phyloP scores from a whole-genome alignment of 1,140 invertebrate species.

The Brachionus plicatilis region DNA sequence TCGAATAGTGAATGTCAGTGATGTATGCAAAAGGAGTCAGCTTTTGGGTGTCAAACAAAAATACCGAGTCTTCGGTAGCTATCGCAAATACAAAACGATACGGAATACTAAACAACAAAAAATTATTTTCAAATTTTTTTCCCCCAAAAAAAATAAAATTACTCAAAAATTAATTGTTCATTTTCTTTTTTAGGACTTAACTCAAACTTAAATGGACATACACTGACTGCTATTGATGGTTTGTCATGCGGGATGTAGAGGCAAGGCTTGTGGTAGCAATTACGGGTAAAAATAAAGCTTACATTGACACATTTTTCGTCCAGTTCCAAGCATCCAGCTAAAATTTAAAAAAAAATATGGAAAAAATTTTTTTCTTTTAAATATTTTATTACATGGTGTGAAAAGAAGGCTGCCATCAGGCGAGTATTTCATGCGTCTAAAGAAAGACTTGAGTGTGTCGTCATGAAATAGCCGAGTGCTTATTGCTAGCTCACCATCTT shows the following conservation, averaged over 20 bases:
- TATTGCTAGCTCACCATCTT: not conserved
- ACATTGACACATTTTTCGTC: not conserved
- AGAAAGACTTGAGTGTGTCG: conserved; percentile 88
- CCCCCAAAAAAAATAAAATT: not conserved
- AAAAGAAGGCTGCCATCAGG: conserved; percentile 81
- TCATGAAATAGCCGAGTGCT: conserved; percentile 72
- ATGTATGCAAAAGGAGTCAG: conserved; percentile 18
- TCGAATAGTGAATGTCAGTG: not conserved
- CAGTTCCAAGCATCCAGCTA: not conserved
- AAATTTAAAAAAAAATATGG: not conserved
- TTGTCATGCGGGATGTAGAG: conserved; percentile 30
- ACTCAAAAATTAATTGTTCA: not conserved
- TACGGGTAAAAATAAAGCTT: not conserved
- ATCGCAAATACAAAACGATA: conserved; percentile 35
- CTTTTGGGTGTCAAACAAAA: conserved; percentile 12
- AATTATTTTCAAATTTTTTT: not conserved
- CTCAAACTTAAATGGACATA: conserved; percentile 38
- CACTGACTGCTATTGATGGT: not conserved
- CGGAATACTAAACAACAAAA: not conserved
- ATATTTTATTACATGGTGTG: conserved; percentile 61
- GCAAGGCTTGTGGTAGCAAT: not conserved
- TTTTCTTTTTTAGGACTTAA: not conserved
- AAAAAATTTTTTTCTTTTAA: not conserved
- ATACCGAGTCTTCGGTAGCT: conserved; percentile 25
- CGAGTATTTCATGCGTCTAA: conserved; percentile 75